phyloP scores from a whole-genome alignment of 2,888 invertebrate genomes.

The Plusia festucae region DNA sequence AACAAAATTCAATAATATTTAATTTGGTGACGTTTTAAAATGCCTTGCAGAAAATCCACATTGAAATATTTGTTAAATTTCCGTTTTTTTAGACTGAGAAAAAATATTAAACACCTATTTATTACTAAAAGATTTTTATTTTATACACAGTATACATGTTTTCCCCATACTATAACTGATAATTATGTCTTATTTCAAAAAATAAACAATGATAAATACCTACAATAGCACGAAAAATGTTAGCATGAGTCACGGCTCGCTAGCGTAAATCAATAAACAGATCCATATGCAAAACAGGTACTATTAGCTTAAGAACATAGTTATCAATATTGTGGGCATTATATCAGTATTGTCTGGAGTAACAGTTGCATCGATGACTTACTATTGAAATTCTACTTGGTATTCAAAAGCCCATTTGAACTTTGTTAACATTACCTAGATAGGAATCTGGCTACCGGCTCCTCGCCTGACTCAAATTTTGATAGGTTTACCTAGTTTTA shows the following conservation, averaged over 20 bases:
- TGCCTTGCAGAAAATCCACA: too few relatives aligned
- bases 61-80: too few relatives aligned
- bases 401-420: conserved; percentile 62
- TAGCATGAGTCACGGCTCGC: not conserved
- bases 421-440: conserved; percentile 49
- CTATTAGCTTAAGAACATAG: not conserved
- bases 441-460: conserved; percentile 45
- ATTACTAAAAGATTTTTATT: too few relatives aligned
- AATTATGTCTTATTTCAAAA: too few relatives aligned
- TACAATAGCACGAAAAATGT: not conserved
- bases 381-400: conserved; percentile 60
- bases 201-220: too few relatives aligned
- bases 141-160: too few relatives aligned
- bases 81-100: too few relatives aligned
- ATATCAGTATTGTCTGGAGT: conserved; percentile 66
- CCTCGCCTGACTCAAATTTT: conserved; percentile 33
- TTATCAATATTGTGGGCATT: conserved; percentile 62
- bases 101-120: too few relatives aligned
- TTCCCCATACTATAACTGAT: too few relatives aligned
- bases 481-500: conserved; percentile 20
- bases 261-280: conserved; percentile 17
- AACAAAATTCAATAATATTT: conserved; percentile 15
- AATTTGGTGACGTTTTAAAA: not conserved
- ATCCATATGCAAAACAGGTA: conserved; percentile 26
- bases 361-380: conserved; percentile 54